These are phyloP conservation scores for Macrobrachium rosenbergii DNA, from an alignment of 1,140 invertebrate species.

Conservation along the genomic window DNA sequence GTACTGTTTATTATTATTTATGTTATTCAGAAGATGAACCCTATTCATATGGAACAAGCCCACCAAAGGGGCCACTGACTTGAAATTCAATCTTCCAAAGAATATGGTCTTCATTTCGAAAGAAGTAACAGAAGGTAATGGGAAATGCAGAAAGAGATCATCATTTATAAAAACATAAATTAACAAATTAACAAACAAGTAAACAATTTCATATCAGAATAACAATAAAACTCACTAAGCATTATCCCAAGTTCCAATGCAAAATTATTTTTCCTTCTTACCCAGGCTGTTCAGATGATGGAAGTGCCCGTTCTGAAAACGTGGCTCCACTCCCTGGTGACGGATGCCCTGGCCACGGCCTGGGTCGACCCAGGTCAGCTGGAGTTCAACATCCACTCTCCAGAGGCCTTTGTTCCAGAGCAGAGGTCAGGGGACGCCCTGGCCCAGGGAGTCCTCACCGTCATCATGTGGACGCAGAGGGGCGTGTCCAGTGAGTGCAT, in stretches of 20 bases:
- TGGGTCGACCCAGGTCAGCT: constrained; percentile 75
- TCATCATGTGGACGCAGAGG: constrained; percentile 69
- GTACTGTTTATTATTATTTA: no score
- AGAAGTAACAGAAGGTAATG: no score
- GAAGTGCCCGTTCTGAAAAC: constrained; percentile 75
- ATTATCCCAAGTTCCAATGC: neutral
- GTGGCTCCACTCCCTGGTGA: constrained; percentile 75
- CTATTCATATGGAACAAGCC: no score
- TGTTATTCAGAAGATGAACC: no score
- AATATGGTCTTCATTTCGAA: no score
- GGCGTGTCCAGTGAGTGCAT: constrained; percentile 36
- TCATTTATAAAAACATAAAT: no score
- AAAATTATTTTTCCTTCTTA: neutral
- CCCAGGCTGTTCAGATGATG: constrained; percentile 74
- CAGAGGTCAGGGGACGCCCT: constrained; percentile 67
- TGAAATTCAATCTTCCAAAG: no score
- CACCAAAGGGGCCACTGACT: no score
- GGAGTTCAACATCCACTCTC: constrained; percentile 72
- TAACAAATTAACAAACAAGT: no score
- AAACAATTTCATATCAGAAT: no score
- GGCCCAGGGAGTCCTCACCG: constrained; percentile 73
- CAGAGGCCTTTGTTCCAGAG: constrained; percentile 70
- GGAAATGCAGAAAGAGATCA: no score
- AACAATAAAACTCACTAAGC: no score
- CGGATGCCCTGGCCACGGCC: constrained; percentile 74